Base-by-base conservation (phyloP, 1,140 invertebrate genomes). In the Danaus plexippus region DNA sequence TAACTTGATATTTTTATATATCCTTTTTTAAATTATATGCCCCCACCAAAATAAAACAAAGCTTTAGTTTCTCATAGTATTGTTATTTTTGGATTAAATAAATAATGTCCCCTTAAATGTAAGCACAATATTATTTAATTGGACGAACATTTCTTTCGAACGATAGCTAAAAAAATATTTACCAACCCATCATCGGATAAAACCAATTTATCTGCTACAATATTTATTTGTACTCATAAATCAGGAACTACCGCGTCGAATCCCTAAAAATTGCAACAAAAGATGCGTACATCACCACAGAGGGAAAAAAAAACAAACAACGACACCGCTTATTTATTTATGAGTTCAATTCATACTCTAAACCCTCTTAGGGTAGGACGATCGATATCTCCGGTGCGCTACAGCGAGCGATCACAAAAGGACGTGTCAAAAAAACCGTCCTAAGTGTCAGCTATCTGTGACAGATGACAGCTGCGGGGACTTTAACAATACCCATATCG, bases 251-350 rank as follows among this genome's bases (percentile, higher is more conserved):
- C 70, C 74, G 68, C 68, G 71, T 73, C 69, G 71, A 69, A 74
- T 68, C 77, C 70, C 74, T 69, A 67, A 65, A 64, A 71, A 69
- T 65, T 61, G 63, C 61, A 66, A 80, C 77, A 80, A 78, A 71
- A 72, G 69, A 69, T 61, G 66, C 69, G 71, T 78, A 79, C 71
- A 76, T 76, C 72, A 77, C 72, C 71, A 64, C 66, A 67, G 40
- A 62, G 71, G n/a, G n/a, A 65, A 76, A 83, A 77, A 79, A 73
- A 67, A 70, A 82, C 78, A 84, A 76, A 67, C 77, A 75, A 76
- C 78, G 73, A 82, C 75, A 81, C 71, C 61, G 77, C 79, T 82
- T 82, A 82, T 82, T 82, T 85, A 85, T 85, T 85, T 85, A 85
- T 82, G 78, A 81, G 76, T 71, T 75, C 78, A 77, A 80, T 82